A percentile compares a stretch with the other conserved stretches of the same genome.
These are phyloP conservation scores for Atlantisia rogersi DNA, from an alignment of 2,113 vertebrate genomes.

Conservation along the genomic window DNA sequence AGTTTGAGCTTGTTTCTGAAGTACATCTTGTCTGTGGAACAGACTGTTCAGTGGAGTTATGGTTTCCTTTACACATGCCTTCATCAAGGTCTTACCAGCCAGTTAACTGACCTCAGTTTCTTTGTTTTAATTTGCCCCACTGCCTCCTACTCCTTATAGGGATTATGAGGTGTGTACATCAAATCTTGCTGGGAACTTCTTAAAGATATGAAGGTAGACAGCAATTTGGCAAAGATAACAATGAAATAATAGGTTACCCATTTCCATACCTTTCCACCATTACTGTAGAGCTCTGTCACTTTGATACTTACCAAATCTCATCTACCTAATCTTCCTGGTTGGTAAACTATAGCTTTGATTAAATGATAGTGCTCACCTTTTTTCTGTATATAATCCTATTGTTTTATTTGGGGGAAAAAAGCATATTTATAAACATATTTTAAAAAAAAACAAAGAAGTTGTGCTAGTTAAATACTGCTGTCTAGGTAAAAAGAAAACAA, in stretches of 20 bases:
- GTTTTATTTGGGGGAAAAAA: background rate
- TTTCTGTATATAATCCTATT: background rate
- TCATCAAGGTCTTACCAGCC: background rate
- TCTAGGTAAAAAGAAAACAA: slow-evolving; percentile 41
- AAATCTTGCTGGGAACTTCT: background rate
- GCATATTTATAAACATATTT: background rate
- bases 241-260: background rate
- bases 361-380: background rate
- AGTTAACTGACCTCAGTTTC: background rate
- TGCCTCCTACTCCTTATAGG: background rate
- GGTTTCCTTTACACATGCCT: background rate
- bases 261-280: background rate
- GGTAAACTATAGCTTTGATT: background rate
- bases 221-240: background rate
- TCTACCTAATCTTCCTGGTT: background rate
- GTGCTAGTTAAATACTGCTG: slow-evolving; percentile 30
- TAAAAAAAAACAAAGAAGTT: background rate
- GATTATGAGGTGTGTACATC: background rate
- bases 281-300: background rate
- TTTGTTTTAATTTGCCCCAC: background rate
- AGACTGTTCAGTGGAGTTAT: background rate
- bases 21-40: background rate
- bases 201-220: background rate
- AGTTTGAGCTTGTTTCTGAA: background rate
- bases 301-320: too few relatives aligned